phyloP scores from a whole-genome alignment of 92 coral and sea anemone species.

The Palythoa caribaeorum region DNA sequence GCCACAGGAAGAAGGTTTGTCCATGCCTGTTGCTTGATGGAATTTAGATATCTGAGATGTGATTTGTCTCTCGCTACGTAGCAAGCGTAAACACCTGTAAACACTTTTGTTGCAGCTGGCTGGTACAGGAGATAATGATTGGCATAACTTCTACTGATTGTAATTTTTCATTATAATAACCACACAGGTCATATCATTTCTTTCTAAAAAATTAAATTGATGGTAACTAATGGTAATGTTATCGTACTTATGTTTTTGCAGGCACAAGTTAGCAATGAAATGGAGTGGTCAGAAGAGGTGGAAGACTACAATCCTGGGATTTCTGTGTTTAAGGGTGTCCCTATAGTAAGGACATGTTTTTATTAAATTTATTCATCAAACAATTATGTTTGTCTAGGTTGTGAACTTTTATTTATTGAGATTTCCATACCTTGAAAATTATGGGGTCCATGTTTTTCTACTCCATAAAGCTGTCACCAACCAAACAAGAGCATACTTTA shows the following conservation, averaged over 20 bases:
- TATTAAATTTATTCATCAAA: constrained; percentile 1
- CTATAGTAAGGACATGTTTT: constrained; percentile 15
- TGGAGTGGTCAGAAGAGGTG: constrained; percentile 29
- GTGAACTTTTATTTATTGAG: neutral
- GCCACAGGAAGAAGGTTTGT: constrained; percentile 39
- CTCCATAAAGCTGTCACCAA: neutral
- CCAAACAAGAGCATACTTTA: neutral
- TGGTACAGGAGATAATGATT: neutral
- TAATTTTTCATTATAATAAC: neutral
- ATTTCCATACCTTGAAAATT: constrained; percentile 24
- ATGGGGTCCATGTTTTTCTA: constrained; percentile 14
- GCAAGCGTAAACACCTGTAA: constrained; percentile 14
- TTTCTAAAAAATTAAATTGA: neutral
- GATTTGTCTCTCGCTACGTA: constrained; percentile 15
- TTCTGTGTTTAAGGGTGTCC: constrained; percentile 37
- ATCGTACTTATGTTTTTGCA: constrained; percentile 7
- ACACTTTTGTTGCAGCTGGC: neutral
- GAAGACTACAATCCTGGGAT: constrained; percentile 27
- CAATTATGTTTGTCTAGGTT: neutral
- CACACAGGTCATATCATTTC: neutral
- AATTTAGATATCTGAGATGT: constrained; percentile 17
- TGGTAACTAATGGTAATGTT: constrained; percentile 13
- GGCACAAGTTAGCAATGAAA: constrained; percentile 23
- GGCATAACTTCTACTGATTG: neutral
- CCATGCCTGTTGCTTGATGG: constrained; percentile 29